Percentiles rank a stretch among this genome's conserved stretches.
These are phyloP conservation scores for Nautilus pompilius DNA, from an alignment of 1,140 invertebrate species.

Conservation along the genomic window DNA sequence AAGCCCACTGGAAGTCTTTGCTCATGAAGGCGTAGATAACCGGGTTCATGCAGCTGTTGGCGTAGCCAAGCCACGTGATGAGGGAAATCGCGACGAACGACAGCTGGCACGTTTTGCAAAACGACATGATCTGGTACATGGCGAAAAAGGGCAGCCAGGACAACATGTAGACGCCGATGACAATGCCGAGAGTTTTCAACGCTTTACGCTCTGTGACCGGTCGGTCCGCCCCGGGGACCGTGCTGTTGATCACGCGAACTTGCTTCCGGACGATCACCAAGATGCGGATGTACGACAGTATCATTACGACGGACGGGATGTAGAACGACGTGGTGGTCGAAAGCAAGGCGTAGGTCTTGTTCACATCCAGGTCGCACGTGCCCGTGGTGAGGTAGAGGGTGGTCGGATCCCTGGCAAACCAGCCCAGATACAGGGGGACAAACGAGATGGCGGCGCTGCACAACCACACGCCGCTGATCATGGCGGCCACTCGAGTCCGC, in stretches of 20 bases:
- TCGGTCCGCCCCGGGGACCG: too few species aligned
- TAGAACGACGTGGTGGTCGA: conserved; percentile 56
- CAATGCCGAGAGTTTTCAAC: conserved; percentile 91
- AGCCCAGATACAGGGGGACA: conserved; percentile 89
- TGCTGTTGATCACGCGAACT: too few species aligned
- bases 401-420: too few species aligned
- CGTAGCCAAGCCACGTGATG: too few species aligned
- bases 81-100: too few species aligned
- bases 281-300: conserved; percentile 54
- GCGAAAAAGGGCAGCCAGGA: conserved; percentile 99
- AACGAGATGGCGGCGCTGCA: conserved; percentile 87
- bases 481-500: conserved; percentile 72
- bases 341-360: conserved; percentile 54
- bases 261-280: too few species aligned
- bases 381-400: too few species aligned
- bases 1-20: conserved; percentile 80
- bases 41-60: conserved; percentile 91
- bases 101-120: conserved; percentile 56
- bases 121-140: conserved; percentile 53
- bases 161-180: conserved; percentile 96
- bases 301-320: conserved; percentile 53
- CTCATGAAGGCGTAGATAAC: conserved; percentile 90
- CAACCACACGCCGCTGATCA: conserved; percentile 88
- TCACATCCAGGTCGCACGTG: conserved; percentile 45
- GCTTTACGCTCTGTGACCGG: conserved; percentile 96